Evolutionary conservation across 92 coral and sea anemone species (phyloP).

Genomic region (Umimayanthus kanabou): DNA sequence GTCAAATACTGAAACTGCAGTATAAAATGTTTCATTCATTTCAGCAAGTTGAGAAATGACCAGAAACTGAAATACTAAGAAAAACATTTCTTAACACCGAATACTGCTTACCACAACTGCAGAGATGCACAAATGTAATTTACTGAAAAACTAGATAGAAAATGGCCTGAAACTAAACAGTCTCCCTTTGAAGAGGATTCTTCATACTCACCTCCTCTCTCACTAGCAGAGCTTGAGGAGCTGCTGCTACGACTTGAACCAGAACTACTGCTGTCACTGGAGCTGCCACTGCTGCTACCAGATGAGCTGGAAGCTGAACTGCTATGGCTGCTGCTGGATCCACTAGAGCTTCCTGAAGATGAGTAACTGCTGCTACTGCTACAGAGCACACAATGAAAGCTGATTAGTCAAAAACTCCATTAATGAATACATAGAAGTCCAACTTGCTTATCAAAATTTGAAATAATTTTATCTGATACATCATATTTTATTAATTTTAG

Average conservation of each 20-base stretch:
- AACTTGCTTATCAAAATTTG: neutral
- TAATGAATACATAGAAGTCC: neutral
- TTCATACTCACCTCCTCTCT: constrained; percentile 8
- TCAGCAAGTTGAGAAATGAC: too few species aligned
- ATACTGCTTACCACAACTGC: too few species aligned
- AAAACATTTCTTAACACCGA: too few species aligned
- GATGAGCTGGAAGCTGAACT: constrained; percentile 50
- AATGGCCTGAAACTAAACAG: too few species aligned
- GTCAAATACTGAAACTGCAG: too few species aligned
- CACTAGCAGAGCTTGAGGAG: constrained; percentile 45
- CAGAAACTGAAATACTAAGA: too few species aligned
- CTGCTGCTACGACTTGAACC: constrained; percentile 66
- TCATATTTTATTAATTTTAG: too few species aligned
- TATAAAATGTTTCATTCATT: too few species aligned
- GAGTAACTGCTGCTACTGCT: constrained; percentile 58
- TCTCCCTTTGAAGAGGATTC: neutral
- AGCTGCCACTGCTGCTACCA: constrained; percentile 69
- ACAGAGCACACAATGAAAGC: neutral
- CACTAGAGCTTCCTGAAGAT: constrained; percentile 88
- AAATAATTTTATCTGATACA: too few species aligned
- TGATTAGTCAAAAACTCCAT: neutral
- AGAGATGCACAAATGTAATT: too few species aligned
- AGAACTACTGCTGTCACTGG: constrained; percentile 80
- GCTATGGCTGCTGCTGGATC: constrained; percentile 81
- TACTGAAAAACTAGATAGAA: too few species aligned